Conservation (phyloP, 2,113 vertebrate species). For the rabbit (Oryctolagus cuniculus) region mOryCun1.1 NC_091435.1:95930501-95931000, state of each 20-base stretch:
- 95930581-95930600: conserved; percentile 38
- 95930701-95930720: neutral
- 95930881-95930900: neutral
- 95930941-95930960: neutral
- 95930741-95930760: neutral
- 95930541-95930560: conserved; percentile 73
- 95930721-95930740: neutral
- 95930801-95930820: neutral
- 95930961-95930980: conserved; percentile 7
- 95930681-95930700: conserved; percentile 17
- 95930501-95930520: neutral
- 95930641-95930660: neutral
- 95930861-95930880: neutral
- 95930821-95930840: neutral
- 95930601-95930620: conserved; percentile 28
- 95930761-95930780: conserved; percentile 24
- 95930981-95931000: conserved; percentile 9
- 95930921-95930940: neutral
- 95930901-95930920: conserved; percentile 27
- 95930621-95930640: neutral
- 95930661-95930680: neutral
- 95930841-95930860: neutral
- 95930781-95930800: conserved; percentile 41
- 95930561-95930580: conserved; percentile 71
- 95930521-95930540: conserved; percentile 66